These are phyloP conservation scores for Varanus salvator DNA, from an alignment of 2,113 vertebrate genomes.

Conservation along the genomic window DNA sequence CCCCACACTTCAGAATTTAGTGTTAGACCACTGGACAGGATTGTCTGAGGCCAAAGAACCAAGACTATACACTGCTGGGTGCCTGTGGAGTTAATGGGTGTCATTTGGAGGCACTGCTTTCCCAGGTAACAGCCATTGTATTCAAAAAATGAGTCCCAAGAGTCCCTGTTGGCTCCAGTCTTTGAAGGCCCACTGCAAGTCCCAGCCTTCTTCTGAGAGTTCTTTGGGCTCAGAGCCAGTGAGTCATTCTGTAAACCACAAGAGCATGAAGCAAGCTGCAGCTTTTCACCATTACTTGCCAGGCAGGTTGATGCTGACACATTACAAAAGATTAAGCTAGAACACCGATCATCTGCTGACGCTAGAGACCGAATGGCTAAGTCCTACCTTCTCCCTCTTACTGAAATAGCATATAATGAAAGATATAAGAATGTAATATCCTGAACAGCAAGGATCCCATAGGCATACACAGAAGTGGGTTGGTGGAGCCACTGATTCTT, in stretches of 20 bases:
- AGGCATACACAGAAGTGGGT: neutral
- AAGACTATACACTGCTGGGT: too few relatives aligned
- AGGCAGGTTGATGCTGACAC: neutral
- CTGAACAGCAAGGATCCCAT: neutral
- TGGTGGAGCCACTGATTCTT: neutral
- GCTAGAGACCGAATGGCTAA: neutral
- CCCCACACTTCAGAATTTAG: too few relatives aligned
- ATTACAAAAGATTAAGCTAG: neutral
- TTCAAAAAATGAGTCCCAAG: neutral
- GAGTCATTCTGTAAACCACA: neutral
- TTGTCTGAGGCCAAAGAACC: neutral
- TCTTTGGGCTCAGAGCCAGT: neutral
- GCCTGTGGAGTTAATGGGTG: neutral
- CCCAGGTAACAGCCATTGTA: neutral
- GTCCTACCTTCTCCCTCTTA: neutral
- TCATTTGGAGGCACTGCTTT: neutral
- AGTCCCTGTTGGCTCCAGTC: neutral
- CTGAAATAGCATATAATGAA: neutral
- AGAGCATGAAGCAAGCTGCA: neutral
- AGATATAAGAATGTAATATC: neutral
- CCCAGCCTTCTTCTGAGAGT: neutral
- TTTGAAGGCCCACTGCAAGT: neutral
- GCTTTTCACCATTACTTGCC: neutral
- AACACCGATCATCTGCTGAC: neutral
- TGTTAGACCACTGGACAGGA: neutral